These are phyloP conservation scores for Phaedon cochleariae DNA, from an alignment of 2,888 invertebrate species.

Conservation along the genomic window DNA sequence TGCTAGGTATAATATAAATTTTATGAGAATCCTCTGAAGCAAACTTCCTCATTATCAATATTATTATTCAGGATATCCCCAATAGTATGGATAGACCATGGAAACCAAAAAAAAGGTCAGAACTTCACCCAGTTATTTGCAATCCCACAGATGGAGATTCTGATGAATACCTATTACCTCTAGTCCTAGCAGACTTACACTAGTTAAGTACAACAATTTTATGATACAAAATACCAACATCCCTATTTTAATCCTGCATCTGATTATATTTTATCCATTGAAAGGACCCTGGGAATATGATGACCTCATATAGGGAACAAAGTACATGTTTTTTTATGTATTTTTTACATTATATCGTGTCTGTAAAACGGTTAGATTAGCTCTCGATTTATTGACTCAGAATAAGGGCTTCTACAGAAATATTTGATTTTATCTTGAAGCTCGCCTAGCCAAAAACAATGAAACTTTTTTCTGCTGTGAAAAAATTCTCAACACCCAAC, in stretches of 20 bases:
- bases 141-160: conserved; percentile 66
- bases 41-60: background rate
- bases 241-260: conserved; percentile 28
- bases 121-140: conserved; percentile 67
- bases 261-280: conserved; percentile 18
- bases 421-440: too few relatives aligned
- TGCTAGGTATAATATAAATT: too few relatives aligned
- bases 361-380: conserved; percentile 2
- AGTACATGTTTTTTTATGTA: conserved; percentile 18
- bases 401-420: background rate
- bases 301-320: conserved; percentile 16
- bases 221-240: conserved; percentile 36
- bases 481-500: background rate
- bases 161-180: conserved; percentile 68
- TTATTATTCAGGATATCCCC: conserved; percentile 64
- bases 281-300: background rate
- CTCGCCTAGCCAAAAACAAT: background rate
- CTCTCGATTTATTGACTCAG: conserved; percentile 13
- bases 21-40: too few relatives aligned
- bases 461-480: background rate
- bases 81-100: conserved; percentile 67
- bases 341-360: conserved; percentile 23
- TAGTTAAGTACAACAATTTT: conserved; percentile 55
- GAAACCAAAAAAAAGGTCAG: conserved; percentile 64
- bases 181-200: conserved; percentile 65